Evolutionary conservation across 2,113 vertebrate genomes (phyloP).

Genomic region (Callionymus lyra): DNA sequence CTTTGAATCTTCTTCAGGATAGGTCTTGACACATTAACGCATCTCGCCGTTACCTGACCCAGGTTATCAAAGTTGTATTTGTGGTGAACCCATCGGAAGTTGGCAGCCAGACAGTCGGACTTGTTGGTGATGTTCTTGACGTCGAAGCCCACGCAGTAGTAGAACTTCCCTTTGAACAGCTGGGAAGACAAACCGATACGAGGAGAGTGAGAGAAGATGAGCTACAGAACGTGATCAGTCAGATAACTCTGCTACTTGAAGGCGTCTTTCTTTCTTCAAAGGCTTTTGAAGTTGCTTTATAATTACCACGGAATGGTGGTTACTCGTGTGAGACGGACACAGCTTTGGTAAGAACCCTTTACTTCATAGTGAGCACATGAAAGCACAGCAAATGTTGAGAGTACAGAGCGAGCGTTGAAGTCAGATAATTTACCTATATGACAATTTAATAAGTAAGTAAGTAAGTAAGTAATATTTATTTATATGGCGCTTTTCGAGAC

Average conservation of each 20-base stretch:
- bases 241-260: too few relatives aligned
- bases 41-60: constrained; percentile 74
- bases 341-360: too few relatives aligned
- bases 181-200: constrained; percentile 36
- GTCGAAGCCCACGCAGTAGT: constrained; percentile 85
- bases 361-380: constrained; percentile 10
- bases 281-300: constrained; percentile 27
- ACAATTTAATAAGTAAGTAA: too few relatives aligned
- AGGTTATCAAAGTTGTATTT: constrained; percentile 98
- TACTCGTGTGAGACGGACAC: too few relatives aligned
- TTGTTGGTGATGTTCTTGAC: constrained; percentile 94
- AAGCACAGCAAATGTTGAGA: constrained; percentile 3
- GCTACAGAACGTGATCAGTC: constrained; percentile 8
- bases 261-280: constrained; percentile 1
- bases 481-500: too few relatives aligned
- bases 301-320: constrained; percentile 24
- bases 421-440: too few relatives aligned
- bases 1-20: too few relatives aligned
- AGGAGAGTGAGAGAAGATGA: constrained; percentile 9
- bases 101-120: constrained; percentile 83
- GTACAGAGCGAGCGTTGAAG: neutral
- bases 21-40: neutral
- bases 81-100: constrained; percentile 92
- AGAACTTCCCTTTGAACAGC: constrained; percentile 99
- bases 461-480: too few relatives aligned